Percentiles rank a stretch among this genome's conserved stretches.
These are phyloP conservation scores for Acipenser oxyrinchus DNA, from an alignment of 2,797 vertebrate species.

Conservation along the genomic window DNA sequence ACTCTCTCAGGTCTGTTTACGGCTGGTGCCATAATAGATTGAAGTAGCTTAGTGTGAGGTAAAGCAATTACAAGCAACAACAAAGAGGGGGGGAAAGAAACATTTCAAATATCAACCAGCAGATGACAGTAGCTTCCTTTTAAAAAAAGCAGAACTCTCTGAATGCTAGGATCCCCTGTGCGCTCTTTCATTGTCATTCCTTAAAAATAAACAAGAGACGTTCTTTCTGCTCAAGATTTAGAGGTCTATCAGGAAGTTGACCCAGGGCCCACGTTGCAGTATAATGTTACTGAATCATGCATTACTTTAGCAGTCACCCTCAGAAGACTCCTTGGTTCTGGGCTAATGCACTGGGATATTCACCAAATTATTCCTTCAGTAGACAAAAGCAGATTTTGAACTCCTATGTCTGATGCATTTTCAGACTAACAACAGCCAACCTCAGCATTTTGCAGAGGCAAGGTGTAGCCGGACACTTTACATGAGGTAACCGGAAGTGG, in stretches of 20 bases:
- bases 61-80: background rate
- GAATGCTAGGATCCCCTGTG: slow-evolving; percentile 1
- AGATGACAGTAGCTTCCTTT: slow-evolving; percentile 19
- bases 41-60: background rate
- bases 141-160: slow-evolving; percentile 7
- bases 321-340: background rate
- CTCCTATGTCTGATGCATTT: no score
- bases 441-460: no score
- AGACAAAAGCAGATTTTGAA: no score
- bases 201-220: slow-evolving; percentile 1
- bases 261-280: background rate
- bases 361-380: no score
- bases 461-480: background rate
- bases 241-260: background rate
- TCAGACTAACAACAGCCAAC: no score
- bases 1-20: no score
- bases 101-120: slow-evolving; percentile 14
- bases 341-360: no score
- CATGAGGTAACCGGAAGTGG: background rate
- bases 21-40: no score
- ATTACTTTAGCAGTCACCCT: background rate
- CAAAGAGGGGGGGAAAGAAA: background rate
- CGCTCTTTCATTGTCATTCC: background rate
- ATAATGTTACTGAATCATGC: background rate
- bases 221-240: background rate